A percentile compares a stretch with the other conserved stretches of the same genome.
phyloP scores from a whole-genome alignment of 1,140 invertebrate genomes.

The Macrostomum lignano region DNA sequence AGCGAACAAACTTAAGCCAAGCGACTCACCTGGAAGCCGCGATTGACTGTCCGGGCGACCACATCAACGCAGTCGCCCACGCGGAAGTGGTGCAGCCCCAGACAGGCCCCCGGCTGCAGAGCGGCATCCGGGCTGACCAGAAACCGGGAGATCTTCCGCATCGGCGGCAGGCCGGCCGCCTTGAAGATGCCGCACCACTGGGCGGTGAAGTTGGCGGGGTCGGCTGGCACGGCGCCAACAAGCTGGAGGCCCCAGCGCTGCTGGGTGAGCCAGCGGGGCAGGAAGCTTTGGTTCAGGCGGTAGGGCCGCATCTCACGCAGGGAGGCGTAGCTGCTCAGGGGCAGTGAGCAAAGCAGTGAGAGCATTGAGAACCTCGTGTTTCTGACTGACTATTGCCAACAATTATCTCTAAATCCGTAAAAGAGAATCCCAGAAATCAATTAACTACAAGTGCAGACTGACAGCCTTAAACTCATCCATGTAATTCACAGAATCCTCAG shows the following conservation, averaged over 20 bases:
- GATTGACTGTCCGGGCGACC: constrained; percentile 34
- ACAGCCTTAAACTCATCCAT: too few species aligned
- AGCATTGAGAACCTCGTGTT: too few species aligned
- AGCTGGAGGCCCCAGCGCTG: constrained; percentile 39
- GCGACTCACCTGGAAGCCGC: too few species aligned
- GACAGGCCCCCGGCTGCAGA: constrained; percentile 37
- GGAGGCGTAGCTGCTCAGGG: too few species aligned
- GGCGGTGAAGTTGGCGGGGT: constrained; percentile 51
- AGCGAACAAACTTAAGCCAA: too few species aligned
- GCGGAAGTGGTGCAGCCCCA: constrained; percentile 42
- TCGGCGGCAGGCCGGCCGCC: constrained; percentile 57
- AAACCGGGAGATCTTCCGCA: constrained; percentile 51
- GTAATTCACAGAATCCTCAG: too few species aligned
- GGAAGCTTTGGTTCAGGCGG: constrained; percentile 16
- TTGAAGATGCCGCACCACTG: constrained; percentile 60
- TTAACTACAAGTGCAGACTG: too few species aligned
- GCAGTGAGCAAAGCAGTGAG: too few species aligned
- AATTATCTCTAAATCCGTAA: too few species aligned
- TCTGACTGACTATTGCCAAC: too few species aligned
- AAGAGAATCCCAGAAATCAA: too few species aligned
- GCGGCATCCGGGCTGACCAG: constrained; percentile 52
- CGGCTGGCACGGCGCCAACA: constrained; percentile 57
- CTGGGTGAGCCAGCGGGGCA: constrained; percentile 7
- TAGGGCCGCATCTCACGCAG: too few species aligned
- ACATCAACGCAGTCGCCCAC: constrained; percentile 68